Conservation (phyloP, 2,888 invertebrate genomes). For the Tigriopus californicus region DNA sequence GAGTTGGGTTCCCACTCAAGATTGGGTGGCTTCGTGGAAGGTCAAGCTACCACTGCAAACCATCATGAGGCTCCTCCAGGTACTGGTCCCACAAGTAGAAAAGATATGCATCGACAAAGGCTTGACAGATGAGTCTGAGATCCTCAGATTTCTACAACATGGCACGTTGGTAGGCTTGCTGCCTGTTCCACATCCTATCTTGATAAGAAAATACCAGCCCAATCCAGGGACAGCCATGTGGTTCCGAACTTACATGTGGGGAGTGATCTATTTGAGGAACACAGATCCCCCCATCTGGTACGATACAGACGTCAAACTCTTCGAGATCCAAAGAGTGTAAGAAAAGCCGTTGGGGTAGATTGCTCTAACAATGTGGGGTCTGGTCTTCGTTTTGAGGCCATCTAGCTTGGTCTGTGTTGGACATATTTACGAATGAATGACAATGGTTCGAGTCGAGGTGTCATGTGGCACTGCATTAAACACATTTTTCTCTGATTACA, state of each 20-base stretch:
- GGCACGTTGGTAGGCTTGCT: slow-evolving; percentile 45
- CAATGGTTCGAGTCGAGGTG: too few relatives aligned
- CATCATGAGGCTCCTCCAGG: slow-evolving; percentile 93
- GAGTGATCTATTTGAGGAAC: slow-evolving; percentile 94
- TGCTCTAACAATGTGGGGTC: too few relatives aligned
- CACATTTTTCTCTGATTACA: too few relatives aligned
- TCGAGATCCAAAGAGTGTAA: slow-evolving; percentile 91
- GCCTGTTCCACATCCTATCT: slow-evolving; percentile 96
- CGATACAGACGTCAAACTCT: slow-evolving; percentile 94
- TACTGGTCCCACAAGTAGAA: slow-evolving; percentile 96
- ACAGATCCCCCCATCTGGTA: slow-evolving; percentile 99
- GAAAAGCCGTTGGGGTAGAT: too few relatives aligned
- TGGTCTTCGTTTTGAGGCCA: too few relatives aligned
- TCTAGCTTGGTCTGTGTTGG: too few relatives aligned
- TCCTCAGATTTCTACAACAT: slow-evolving; percentile 55
- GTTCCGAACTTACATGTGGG: slow-evolving; percentile 99
- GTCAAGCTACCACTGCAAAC: slow-evolving; percentile 92
- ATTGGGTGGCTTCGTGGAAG: slow-evolving; percentile 94
- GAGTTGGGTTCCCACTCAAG: slow-evolving; percentile 71
- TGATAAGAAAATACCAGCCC: slow-evolving; percentile 96
- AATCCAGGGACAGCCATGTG: slow-evolving; percentile 96
- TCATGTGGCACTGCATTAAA: too few relatives aligned
- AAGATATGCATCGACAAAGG: slow-evolving; percentile 99
- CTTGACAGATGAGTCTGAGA: slow-evolving; percentile 96
- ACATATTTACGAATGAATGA: too few relatives aligned